Conservation (phyloP, 2,797 vertebrate species). For the Myiothlypis chrysogaster region DNA sequence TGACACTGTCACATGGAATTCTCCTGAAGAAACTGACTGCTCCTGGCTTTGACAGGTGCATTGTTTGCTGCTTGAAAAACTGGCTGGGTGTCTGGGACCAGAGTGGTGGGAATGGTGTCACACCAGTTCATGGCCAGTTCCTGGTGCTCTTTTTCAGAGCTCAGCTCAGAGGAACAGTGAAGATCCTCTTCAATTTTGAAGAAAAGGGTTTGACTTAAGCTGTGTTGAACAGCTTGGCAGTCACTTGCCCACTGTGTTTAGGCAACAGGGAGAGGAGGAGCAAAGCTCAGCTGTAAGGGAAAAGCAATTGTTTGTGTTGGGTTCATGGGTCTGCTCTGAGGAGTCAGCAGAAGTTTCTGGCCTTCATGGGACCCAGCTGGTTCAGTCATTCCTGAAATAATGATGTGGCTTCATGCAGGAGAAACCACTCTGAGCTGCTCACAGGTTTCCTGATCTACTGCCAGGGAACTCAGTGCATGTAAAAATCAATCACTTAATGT, state of each 20-base stretch:
- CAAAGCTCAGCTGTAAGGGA: neutral
- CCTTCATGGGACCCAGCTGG: accelerated
- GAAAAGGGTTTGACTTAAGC: neutral
- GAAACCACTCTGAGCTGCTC: neutral
- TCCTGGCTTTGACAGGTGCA: neutral
- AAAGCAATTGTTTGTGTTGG: neutral
- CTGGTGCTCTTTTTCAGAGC: neutral
- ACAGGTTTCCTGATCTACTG: neutral
- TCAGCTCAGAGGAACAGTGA: neutral
- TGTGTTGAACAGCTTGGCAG: neutral
- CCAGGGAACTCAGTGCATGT: neutral
- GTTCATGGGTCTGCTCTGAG: neutral
- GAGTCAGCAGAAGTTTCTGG: neutral
- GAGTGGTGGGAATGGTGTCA: neutral
- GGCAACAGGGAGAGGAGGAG: neutral
- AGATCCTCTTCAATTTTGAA: neutral
- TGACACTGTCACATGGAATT: accelerated
- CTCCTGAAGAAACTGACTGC: neutral
- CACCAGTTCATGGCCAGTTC: too few relatives aligned
- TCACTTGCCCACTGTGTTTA: neutral
- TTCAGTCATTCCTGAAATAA: neutral
- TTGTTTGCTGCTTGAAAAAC: neutral
- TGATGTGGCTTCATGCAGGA: neutral
- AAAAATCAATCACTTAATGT: neutral
- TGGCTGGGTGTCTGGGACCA: neutral